Evolutionary conservation across 2,888 invertebrate genomes (phyloP).

Genomic region (Mythimna loreyi): DNA sequence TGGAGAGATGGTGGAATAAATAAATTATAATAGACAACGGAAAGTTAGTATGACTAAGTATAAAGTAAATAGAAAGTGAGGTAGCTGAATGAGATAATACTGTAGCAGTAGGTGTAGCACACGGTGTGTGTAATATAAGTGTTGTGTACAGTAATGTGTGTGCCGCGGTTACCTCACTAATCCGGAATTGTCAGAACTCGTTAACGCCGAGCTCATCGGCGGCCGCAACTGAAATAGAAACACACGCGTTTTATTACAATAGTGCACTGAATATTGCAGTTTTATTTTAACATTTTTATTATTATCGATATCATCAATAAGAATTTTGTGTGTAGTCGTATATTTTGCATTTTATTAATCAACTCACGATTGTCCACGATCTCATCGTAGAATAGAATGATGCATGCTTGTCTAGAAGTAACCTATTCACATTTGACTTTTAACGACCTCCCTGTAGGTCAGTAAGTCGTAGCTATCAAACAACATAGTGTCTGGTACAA

Average conservation of each 20-base stretch:
- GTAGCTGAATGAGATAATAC: constrained; percentile 53
- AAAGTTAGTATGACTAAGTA: constrained; percentile 50
- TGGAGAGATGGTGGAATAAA: constrained; percentile 56
- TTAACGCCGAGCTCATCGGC: constrained; percentile 86
- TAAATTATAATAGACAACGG: constrained; percentile 51
- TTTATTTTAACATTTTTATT: too few species aligned
- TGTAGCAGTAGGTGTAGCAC: constrained; percentile 60
- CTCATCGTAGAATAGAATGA: too few species aligned
- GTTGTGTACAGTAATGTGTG: constrained; percentile 50
- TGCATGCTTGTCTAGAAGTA: too few species aligned
- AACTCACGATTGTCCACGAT: too few species aligned
- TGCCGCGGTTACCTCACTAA: constrained; percentile 86
- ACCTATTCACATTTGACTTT: too few species aligned
- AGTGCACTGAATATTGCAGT: not conserved
- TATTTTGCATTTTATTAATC: too few species aligned
- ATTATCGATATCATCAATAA: too few species aligned
- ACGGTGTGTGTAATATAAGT: constrained; percentile 47
- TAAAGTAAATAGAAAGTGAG: constrained; percentile 57
- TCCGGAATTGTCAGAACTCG: constrained; percentile 90
- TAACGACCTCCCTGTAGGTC: too few species aligned
- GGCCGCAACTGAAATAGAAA: constrained; percentile 87
- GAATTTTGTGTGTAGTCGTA: too few species aligned
- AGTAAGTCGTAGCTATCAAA: too few species aligned
- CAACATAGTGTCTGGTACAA: too few species aligned
- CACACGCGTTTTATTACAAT: constrained; percentile 4